Evolutionary conservation across 2,797 vertebrate species (phyloP).

Genomic region (Mallotus villosus): DNA sequence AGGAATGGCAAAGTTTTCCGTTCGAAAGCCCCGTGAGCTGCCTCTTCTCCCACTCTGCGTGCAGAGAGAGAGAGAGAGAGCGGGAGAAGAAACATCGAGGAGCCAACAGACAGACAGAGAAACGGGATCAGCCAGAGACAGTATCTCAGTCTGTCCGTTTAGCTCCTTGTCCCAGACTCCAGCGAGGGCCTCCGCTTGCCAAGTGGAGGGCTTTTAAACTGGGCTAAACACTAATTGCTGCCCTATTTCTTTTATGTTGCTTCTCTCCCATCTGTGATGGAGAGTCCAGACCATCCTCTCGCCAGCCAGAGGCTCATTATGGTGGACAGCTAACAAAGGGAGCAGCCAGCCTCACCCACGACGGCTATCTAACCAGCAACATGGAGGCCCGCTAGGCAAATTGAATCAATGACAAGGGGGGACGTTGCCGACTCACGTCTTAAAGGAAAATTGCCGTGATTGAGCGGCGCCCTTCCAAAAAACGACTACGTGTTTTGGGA

Average conservation of each 20-base stretch:
- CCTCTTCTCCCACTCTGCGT: neutral
- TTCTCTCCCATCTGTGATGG: conserved; percentile 79
- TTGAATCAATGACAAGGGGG: conserved; percentile 73
- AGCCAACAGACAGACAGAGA: conserved; percentile 70
- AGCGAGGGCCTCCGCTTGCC: conserved; percentile 71
- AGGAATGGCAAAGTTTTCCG: too few species aligned
- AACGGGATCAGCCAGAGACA: conserved; percentile 68
- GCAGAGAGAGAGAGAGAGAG: too few species aligned
- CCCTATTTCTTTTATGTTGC: conserved; percentile 82
- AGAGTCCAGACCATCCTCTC: conserved; percentile 74
- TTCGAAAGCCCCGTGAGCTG: too few species aligned
- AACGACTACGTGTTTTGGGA: too few species aligned
- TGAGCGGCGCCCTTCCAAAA: neutral
- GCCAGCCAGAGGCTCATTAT: conserved; percentile 80
- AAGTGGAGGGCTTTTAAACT: conserved; percentile 79
- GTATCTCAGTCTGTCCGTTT: conserved; percentile 75
- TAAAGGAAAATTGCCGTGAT: conserved; percentile 62
- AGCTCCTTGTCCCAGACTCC: conserved; percentile 75
- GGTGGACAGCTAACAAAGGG: conserved; percentile 77
- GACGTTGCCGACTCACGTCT: conserved; percentile 64
- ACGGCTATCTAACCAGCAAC: conserved; percentile 72
- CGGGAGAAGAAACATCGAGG: conserved; percentile 30
- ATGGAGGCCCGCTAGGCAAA: conserved; percentile 67
- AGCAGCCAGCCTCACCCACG: conserved; percentile 67
- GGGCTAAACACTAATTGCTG: conserved; percentile 83